Evolutionary conservation across 2,888 invertebrate species (phyloP), one percentile per base, ranked within the genome.

Genomic region (Urechis unicinctus): DNA sequence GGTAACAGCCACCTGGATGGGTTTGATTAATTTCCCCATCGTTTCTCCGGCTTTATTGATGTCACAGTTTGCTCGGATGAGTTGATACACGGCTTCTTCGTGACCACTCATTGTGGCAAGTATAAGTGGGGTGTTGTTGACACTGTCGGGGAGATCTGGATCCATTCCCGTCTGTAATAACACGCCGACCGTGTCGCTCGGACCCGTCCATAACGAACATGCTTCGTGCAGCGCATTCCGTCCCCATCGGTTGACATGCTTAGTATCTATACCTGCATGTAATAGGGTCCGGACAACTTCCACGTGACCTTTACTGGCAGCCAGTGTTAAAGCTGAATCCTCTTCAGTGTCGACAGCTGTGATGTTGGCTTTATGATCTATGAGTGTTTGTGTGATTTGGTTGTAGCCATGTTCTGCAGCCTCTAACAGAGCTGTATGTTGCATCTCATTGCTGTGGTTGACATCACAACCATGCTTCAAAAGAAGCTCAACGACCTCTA

Each of bases 111-210:
- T 59, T n/a, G 69, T 64, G 1, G 72, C 71, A 21, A 73, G 57
- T 49, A 73, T 71, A 6, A 74, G 59, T 5, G 74, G 70, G 3
- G 74, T 72, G 56, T 72, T 70, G 22, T 67, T 68, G 49, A 51
- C 52, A 46, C 43, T 50, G 43, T 62, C 62, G 6, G 30, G 17
- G 9, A 49, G n/a, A 25, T 59, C 52, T 2, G 55, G 55, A 30
- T 50, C 22, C 25, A 57, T 52, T 22, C 57, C 52, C 6, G 56
- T 42, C 42, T 47, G 24, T 1, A 57, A 49, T 44, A 59, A 48
- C 31, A 57, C 17, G 43, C 53, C 50, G 1, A 59, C 59, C 3
- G 50, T 50, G 25, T 53, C 43, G 21, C 44, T 28, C 1, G 53
- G 53, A 3, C 56, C 56, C 4, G 47, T 50, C 56, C 56, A 59